These are phyloP conservation scores for Drosophila tripunctata DNA, from an alignment of 2,888 invertebrate genomes.

Conservation along the genomic window DNA sequence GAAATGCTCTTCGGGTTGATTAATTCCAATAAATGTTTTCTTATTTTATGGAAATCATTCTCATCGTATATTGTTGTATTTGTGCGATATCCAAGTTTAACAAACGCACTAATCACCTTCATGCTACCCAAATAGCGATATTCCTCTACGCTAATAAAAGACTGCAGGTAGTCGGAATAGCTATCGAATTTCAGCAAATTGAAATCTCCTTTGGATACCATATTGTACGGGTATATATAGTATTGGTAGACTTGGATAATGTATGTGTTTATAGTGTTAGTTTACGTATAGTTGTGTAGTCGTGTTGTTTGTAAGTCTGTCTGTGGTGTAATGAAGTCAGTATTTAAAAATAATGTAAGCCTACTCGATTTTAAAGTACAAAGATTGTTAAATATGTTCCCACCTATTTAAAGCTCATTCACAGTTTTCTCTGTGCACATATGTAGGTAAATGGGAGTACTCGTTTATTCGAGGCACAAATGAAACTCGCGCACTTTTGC, in stretches of 20 bases:
- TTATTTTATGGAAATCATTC: conserved; percentile 86
- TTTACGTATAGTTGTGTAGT: background rate
- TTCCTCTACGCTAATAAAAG: conserved; percentile 89
- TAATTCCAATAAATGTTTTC: conserved; percentile 86
- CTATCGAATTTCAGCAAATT: conserved; percentile 68
- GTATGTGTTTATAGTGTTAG: background rate
- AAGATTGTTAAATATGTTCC: background rate
- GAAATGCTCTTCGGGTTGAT: conserved; percentile 84
- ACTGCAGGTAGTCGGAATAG: conserved; percentile 93
- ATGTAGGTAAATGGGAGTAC: conserved; percentile 2
- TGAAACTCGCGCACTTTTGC: conserved; percentile 23
- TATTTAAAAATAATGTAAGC: background rate
- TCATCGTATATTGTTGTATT: conserved; percentile 84
- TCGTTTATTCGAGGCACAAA: conserved; percentile 21
- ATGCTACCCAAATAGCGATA: conserved; percentile 91
- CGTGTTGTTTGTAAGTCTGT: background rate
- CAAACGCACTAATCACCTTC: conserved; percentile 88
- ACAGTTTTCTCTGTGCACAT: conserved; percentile 13
- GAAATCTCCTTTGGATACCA: conserved; percentile 29
- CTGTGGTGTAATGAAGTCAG: background rate
- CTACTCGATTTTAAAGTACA: background rate
- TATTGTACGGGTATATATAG: background rate
- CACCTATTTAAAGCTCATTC: conserved; percentile 13
- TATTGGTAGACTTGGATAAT: background rate
- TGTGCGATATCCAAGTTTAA: conserved; percentile 90